Evolutionary conservation across 2,113 vertebrate species (phyloP).

Genomic region (Tamias sibiricus): DNA sequence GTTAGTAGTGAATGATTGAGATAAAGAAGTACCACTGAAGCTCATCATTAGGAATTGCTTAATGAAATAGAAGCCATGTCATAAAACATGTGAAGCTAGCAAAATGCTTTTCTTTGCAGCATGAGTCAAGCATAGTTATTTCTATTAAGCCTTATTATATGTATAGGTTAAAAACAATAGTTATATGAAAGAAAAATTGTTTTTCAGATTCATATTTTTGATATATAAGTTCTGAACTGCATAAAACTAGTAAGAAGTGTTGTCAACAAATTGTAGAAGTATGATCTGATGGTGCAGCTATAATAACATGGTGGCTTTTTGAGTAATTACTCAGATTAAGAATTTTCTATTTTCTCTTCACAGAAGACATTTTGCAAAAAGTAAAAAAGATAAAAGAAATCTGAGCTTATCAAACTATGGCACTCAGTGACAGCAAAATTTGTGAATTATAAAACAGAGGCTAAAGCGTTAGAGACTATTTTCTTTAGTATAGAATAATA

Average conservation of each 20-base stretch:
- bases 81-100: background rate
- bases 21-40: background rate
- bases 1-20: background rate
- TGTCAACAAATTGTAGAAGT: background rate
- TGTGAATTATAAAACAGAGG: background rate
- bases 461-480: background rate
- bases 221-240: background rate
- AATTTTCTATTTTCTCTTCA: too few species aligned
- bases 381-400: background rate
- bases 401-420: background rate
- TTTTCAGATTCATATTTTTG: background rate
- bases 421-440: background rate
- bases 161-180: background rate
- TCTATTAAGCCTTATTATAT: background rate
- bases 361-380: background rate
- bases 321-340: background rate
- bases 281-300: background rate
- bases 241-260: background rate
- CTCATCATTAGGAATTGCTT: background rate
- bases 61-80: background rate
- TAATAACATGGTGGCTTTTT: background rate
- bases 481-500: background rate
- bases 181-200: background rate
- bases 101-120: background rate
- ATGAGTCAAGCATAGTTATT: background rate